These are phyloP conservation scores for Anthopleura xanthogrammica DNA, from an alignment of 92 coral and sea anemone species.

Conservation along the genomic window DNA sequence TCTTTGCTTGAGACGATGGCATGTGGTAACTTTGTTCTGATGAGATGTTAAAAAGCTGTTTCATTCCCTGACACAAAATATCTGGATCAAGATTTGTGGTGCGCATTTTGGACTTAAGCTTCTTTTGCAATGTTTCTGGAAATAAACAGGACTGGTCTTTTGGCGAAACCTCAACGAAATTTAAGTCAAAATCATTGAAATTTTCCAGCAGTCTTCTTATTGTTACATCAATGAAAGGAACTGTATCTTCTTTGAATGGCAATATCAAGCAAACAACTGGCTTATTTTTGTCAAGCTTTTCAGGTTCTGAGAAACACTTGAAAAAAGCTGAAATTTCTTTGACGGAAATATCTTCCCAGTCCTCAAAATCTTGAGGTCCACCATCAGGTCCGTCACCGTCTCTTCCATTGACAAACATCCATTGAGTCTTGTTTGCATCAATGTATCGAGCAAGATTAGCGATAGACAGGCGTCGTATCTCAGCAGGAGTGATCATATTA, in stretches of 20 bases:
- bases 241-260: slow-evolving; percentile 52
- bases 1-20: slow-evolving; percentile 71
- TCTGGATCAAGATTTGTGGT: slow-evolving; percentile 45
- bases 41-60: slow-evolving; percentile 25
- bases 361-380: slow-evolving; percentile 41
- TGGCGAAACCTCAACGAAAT: slow-evolving; percentile 38
- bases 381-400: slow-evolving; percentile 56
- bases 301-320: slow-evolving; percentile 76
- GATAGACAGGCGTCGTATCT: slow-evolving; percentile 30
- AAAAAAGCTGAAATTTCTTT: slow-evolving; percentile 64
- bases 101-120: not conserved
- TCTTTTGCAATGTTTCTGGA: not conserved
- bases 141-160: not conserved
- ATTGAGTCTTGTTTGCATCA: slow-evolving; percentile 68
- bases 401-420: slow-evolving; percentile 90
- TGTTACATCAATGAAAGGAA: slow-evolving; percentile 64
- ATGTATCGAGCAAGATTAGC: slow-evolving; percentile 56
- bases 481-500: slow-evolving; percentile 75
- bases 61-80: slow-evolving; percentile 55
- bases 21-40: slow-evolving; percentile 46
- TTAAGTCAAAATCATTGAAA: slow-evolving; percentile 58
- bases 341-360: slow-evolving; percentile 68
- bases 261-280: slow-evolving; percentile 73
- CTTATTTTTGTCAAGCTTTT: slow-evolving; percentile 77
- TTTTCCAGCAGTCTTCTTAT: slow-evolving; percentile 67